Conservation (phyloP, 92 coral and sea anemone species). For the Porites rus region DNA sequence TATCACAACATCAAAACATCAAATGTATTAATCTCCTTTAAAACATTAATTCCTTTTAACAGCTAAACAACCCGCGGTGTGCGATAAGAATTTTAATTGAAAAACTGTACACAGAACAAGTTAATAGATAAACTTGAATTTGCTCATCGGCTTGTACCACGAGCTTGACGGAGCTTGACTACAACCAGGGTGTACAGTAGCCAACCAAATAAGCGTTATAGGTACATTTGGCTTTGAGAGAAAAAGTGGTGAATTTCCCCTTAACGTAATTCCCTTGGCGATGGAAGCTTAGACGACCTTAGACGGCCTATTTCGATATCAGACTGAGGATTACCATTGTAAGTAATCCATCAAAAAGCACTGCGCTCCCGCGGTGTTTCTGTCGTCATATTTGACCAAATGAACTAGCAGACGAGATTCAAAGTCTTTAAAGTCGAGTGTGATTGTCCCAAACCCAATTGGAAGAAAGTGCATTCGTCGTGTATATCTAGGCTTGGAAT, state of each 20-base stretch:
- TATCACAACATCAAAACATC: slow-evolving; percentile 10
- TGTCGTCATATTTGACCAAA: slow-evolving; percentile 30
- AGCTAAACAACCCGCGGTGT: slow-evolving; percentile 29
- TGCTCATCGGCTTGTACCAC: slow-evolving; percentile 2
- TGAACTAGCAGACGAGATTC: slow-evolving; percentile 17
- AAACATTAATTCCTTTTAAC: slow-evolving; percentile 39
- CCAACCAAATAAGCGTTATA: neutral
- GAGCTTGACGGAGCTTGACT: neutral
- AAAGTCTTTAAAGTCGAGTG: slow-evolving; percentile 3
- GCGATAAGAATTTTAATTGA: neutral
- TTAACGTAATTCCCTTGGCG: slow-evolving; percentile 10
- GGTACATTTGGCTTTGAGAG: neutral
- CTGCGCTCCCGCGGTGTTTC: slow-evolving; percentile 53
- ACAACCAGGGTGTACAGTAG: neutral
- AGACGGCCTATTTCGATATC: neutral
- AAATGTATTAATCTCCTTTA: neutral
- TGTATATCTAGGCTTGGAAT: neutral
- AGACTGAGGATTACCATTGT: slow-evolving; percentile 36
- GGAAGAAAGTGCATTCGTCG: neutral
- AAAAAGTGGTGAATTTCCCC: neutral
- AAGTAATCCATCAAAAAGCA: slow-evolving; percentile 46
- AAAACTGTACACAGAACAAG: neutral
- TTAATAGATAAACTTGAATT: neutral
- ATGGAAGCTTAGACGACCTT: slow-evolving; percentile 15
- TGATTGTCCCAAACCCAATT: neutral